Conservation (phyloP, 2,113 vertebrate species). For the Rhinolophus sinicus region DNA sequence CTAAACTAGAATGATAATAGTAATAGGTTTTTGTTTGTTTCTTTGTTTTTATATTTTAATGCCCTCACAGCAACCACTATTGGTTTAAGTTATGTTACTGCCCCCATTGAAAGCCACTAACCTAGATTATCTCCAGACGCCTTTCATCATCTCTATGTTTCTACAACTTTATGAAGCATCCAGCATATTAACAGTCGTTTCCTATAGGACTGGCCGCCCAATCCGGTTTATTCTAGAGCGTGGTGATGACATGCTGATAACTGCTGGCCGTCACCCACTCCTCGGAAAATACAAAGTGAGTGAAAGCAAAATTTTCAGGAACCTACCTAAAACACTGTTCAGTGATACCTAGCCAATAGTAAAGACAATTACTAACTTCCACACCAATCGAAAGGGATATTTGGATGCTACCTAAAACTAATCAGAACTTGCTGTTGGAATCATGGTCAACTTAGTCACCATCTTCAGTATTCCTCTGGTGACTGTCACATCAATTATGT, state of each 20-base stretch:
- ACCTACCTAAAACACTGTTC: background rate
- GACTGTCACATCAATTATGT: background rate
- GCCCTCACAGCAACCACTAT: background rate
- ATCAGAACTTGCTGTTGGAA: background rate
- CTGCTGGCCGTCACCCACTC: slow-evolving; percentile 87
- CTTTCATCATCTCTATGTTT: background rate
- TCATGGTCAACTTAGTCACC: background rate
- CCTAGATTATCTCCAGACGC: background rate
- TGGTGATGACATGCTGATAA: slow-evolving; percentile 89
- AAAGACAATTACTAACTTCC: background rate
- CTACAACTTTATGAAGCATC: background rate
- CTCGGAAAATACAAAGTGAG: slow-evolving; percentile 89
- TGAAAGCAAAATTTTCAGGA: background rate
- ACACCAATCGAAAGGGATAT: background rate
- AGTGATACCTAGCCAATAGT: background rate
- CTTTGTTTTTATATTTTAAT: background rate
- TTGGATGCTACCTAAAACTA: background rate
- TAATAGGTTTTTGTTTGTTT: background rate
- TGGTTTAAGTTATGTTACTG: background rate
- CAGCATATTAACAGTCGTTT: background rate
- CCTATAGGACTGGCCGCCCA: slow-evolving; percentile 83
- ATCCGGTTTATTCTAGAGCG: slow-evolving; percentile 88
- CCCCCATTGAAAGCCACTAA: background rate
- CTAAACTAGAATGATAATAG: background rate
- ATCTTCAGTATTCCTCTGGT: background rate